phyloP scores from a whole-genome alignment of 2,113 vertebrate genomes.

The Strix uralensis region DNA sequence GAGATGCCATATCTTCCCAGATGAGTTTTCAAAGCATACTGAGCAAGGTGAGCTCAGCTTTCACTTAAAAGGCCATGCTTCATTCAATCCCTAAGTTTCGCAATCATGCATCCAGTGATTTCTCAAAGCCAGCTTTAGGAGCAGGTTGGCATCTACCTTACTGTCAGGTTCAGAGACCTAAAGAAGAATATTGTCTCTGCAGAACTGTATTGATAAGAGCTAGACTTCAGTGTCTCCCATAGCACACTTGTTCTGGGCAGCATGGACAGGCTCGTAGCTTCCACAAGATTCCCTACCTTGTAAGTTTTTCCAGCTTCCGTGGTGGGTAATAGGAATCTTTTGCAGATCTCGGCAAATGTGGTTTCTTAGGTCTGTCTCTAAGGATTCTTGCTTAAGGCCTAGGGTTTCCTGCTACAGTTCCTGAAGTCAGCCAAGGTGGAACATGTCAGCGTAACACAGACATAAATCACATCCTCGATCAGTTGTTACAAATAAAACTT shows the following conservation, averaged over 20 bases:
- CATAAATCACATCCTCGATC: not conserved
- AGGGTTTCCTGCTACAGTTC: not conserved
- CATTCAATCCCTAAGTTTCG: not conserved
- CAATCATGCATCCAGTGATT: not conserved
- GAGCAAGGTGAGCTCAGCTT: slow-evolving; percentile 5
- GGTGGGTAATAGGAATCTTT: not conserved
- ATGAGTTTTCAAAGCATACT: not conserved
- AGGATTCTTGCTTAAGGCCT: not conserved
- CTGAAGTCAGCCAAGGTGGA: not conserved
- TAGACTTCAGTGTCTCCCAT: not conserved
- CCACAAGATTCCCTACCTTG: not conserved
- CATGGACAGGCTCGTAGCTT: not conserved
- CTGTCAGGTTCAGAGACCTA: not conserved
- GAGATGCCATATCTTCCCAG: not conserved
- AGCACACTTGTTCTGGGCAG: not conserved
- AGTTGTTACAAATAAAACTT: not conserved
- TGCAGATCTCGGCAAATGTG: not conserved
- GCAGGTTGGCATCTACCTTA: not conserved
- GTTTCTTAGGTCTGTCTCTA: not conserved
- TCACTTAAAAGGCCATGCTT: not conserved
- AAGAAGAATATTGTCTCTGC: not conserved
- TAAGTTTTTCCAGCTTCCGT: not conserved
- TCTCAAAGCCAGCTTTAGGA: not conserved
- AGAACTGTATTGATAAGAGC: not conserved
- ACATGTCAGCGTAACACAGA: fast-evolving